phyloP scores from a whole-genome alignment of 2,113 vertebrate species.

The Morone chrysops region DNA sequence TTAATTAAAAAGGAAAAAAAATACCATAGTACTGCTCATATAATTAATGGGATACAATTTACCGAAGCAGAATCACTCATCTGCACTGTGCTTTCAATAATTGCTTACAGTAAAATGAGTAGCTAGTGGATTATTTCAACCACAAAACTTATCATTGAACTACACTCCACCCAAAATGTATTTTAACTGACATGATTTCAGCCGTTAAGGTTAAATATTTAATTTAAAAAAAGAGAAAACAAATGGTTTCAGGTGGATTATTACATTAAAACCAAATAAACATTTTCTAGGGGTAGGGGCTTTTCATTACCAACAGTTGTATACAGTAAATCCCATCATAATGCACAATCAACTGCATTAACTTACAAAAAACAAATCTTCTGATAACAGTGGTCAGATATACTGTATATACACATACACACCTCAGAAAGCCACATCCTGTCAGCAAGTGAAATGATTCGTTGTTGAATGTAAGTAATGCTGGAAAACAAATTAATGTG shows the following conservation, averaged over 20 bases:
- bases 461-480: slow-evolving; percentile 52
- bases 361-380: slow-evolving; percentile 20
- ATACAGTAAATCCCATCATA: slow-evolving; percentile 50
- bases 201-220: slow-evolving; percentile 26
- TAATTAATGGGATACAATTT: not conserved
- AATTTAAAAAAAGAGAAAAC: not conserved
- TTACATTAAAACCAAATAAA: slow-evolving; percentile 6
- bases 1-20: slow-evolving; percentile 41
- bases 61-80: slow-evolving; percentile 40
- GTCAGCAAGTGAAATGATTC: slow-evolving; percentile 20
- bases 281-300: not conserved
- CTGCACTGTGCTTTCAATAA: slow-evolving; percentile 72
- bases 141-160: not conserved
- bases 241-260: slow-evolving; percentile 20
- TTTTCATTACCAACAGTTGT: slow-evolving; percentile 19
- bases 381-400: slow-evolving; percentile 37
- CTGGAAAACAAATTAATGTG: slow-evolving; percentile 49
- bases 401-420: slow-evolving; percentile 56
- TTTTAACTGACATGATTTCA: slow-evolving; percentile 14
- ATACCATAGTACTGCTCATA: slow-evolving; percentile 30
- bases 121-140: slow-evolving; percentile 11
- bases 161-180: slow-evolving; percentile 2
- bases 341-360: slow-evolving; percentile 48
- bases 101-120: slow-evolving; percentile 18
- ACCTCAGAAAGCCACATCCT: slow-evolving; percentile 34